Evolutionary conservation across 2,888 invertebrate species (phyloP).

Genomic region (Pachycephus smyrnensis): DNA sequence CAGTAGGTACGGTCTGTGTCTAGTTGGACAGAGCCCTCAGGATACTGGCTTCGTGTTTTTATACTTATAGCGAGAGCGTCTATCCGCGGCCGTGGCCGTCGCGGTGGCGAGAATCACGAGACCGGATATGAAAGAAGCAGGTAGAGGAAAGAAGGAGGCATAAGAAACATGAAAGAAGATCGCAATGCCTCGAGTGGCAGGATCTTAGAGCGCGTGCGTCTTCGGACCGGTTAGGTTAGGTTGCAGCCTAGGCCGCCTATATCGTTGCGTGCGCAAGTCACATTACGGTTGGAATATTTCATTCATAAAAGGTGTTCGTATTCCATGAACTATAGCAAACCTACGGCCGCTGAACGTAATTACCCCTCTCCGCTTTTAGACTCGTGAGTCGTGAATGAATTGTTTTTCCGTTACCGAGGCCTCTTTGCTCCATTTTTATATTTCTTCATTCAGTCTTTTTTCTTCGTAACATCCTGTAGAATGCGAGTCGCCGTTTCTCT

Average conservation of each 20-base stretch:
- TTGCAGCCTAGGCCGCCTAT: background rate
- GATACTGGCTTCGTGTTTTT: background rate
- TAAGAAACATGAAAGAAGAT: constrained; percentile 11
- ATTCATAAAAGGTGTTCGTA: constrained; percentile 61
- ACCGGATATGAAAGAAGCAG: background rate
- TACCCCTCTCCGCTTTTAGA: constrained; percentile 37
- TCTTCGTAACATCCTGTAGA: background rate
- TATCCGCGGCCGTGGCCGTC: constrained; percentile 5
- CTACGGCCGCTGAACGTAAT: constrained; percentile 40
- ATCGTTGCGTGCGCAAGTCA: constrained; percentile 58
- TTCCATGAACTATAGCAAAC: constrained; percentile 43
- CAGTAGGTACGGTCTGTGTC: background rate
- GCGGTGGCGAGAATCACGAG: constrained; percentile 7
- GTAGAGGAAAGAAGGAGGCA: background rate
- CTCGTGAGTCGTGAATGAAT: constrained; percentile 50
- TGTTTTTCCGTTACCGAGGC: constrained; percentile 31
- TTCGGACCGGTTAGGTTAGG: constrained; percentile 33
- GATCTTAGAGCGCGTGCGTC: constrained; percentile 29
- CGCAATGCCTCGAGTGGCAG: constrained; percentile 23
- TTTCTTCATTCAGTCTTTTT: background rate
- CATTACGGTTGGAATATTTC: constrained; percentile 65
- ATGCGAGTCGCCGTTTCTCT: background rate
- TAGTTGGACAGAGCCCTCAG: background rate
- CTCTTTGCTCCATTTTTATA: background rate
- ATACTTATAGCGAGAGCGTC: background rate